Evolutionary conservation across 2,113 vertebrate genomes (phyloP).

Genomic region (Amphiprion percula): DNA sequence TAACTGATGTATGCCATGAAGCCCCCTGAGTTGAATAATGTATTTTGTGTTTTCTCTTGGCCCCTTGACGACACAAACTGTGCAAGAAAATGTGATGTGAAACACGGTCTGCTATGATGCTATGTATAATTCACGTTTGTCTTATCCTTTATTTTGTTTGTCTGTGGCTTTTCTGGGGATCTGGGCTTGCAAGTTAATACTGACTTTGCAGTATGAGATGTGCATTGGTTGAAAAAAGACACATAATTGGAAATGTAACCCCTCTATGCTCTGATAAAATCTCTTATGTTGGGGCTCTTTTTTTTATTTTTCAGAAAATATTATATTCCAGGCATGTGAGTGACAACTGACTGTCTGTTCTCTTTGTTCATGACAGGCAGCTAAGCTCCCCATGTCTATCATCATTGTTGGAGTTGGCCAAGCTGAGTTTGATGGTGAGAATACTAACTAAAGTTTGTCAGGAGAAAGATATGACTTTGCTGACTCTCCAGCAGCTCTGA

Average conservation of each 20-base stretch:
- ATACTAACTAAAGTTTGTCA: conserved; percentile 25
- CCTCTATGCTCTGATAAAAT: background rate
- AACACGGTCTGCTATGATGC: background rate
- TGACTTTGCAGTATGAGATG: conserved; percentile 22
- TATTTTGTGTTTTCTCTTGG: conserved; percentile 17
- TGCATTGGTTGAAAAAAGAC: conserved; percentile 2
- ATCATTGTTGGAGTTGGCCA: conserved; percentile 96
- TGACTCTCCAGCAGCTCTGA: background rate
- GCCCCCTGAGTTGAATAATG: conserved; percentile 38
- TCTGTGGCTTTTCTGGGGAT: conserved; percentile 19
- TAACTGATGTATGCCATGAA: conserved; percentile 7
- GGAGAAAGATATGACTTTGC: conserved; percentile 5
- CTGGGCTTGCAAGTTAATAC: background rate
- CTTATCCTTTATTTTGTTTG: conserved; percentile 15
- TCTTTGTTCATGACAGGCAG: conserved; percentile 85
- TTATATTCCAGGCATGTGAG: conserved; percentile 2
- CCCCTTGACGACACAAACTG: conserved; percentile 3
- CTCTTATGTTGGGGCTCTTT: background rate
- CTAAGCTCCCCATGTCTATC: conserved; percentile 97
- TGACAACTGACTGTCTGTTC: conserved; percentile 37
- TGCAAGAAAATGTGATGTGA: conserved; percentile 24
- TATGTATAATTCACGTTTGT: conserved; percentile 35
- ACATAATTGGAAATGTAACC: conserved; percentile 28
- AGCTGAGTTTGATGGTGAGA: conserved; percentile 96
- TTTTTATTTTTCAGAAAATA: conserved; percentile 2